Conservation (phyloP, 2,888 invertebrate species). For the Creontiades dilutus region DNA sequence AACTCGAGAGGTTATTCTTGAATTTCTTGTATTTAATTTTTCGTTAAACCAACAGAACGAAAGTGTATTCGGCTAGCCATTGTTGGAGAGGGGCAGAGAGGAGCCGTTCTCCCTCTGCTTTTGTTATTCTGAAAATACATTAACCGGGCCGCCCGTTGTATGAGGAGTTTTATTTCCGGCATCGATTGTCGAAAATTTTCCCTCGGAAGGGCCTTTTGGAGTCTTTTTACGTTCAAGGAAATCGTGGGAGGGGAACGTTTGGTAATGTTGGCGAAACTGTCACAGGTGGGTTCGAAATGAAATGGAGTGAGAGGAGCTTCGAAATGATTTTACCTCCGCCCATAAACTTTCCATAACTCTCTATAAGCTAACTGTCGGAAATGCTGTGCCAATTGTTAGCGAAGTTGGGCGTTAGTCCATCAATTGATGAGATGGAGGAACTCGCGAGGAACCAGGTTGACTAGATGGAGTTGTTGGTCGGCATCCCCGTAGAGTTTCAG, state of each 20-base stretch:
- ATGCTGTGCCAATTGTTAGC: not conserved
- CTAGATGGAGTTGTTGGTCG: no score
- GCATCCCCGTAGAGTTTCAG: no score
- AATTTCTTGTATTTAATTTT: not conserved
- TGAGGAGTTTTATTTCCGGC: conserved; percentile 3
- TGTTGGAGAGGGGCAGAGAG: not conserved
- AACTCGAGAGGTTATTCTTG: not conserved
- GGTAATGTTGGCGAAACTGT: not conserved
- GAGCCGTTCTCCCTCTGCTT: not conserved
- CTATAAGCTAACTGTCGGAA: not conserved
- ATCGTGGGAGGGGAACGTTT: not conserved
- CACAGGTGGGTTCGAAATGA: not conserved
- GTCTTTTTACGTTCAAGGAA: not conserved
- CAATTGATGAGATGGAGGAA: not conserved
- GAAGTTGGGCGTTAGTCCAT: not conserved
- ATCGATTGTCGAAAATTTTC: not conserved
- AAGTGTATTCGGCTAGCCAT: not conserved
- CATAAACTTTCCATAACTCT: not conserved
- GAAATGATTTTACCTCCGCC: not conserved
- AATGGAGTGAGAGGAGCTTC: not conserved
- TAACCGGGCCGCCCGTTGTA: not conserved
- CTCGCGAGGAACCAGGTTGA: not conserved
- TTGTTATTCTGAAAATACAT: conserved; percentile 8
- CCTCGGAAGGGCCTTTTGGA: not conserved
- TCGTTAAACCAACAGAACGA: not conserved